A percentile compares a stretch with the other conserved stretches of the same genome.
Conservation (phyloP, 2,888 invertebrate genomes). For the Noctua comes region DNA sequence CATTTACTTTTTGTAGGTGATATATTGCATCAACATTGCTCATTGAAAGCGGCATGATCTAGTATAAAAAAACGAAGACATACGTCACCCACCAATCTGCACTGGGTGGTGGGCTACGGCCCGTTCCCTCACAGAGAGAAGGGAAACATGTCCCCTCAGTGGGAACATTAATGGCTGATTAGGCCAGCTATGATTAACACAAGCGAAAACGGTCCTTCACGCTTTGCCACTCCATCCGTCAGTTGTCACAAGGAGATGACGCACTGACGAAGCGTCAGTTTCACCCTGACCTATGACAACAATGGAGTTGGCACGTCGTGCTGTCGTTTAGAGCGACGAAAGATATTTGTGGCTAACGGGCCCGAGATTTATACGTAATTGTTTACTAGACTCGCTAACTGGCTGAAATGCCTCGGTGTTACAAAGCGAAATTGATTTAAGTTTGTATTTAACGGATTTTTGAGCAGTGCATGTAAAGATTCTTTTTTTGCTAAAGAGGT, state of each 20-base stretch:
- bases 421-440: not conserved
- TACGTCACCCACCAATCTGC: not conserved
- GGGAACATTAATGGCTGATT: not conserved
- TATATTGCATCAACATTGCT: not conserved
- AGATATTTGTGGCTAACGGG: constrained; percentile 74
- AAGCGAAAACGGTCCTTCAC: not conserved
- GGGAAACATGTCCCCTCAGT: not conserved
- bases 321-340: constrained; percentile 68
- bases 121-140: not conserved
- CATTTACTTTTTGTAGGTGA: too few relatives aligned
- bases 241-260: constrained; percentile 51
- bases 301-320: constrained; percentile 80
- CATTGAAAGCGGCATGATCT: too few relatives aligned
- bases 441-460: not conserved
- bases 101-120: not conserved
- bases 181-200: not conserved
- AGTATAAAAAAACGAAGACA: not conserved
- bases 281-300: constrained; percentile 81
- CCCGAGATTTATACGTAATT: constrained; percentile 63
- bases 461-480: too few relatives aligned
- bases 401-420: constrained; percentile 1
- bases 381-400: constrained; percentile 62
- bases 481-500: not conserved
- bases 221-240: constrained; percentile 22
- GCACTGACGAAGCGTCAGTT: constrained; percentile 38